These are phyloP conservation scores for Cryptomyrus ogoouensis DNA, from an alignment of 2,113 vertebrate genomes.

Conservation along the genomic window DNA sequence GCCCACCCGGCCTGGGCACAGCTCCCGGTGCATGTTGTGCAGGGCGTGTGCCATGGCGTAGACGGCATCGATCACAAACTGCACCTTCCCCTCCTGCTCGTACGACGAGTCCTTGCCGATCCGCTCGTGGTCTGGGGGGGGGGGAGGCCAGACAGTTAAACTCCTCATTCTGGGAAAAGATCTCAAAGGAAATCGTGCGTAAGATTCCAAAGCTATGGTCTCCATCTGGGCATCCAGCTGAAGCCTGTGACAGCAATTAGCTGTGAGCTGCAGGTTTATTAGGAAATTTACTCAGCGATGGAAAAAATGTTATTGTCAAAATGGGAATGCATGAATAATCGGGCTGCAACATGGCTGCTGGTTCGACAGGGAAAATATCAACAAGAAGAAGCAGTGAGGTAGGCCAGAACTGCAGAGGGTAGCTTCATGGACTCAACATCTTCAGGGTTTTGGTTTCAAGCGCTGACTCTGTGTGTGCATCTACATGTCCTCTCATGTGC, in stretches of 20 bases:
- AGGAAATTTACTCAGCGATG: not conserved
- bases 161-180: not conserved
- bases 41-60: constrained; percentile 90
- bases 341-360: not conserved
- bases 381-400: not conserved
- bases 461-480: not conserved
- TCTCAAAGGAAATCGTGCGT: not conserved
- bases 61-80: constrained; percentile 88
- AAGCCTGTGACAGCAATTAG: not conserved
- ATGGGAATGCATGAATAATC: not conserved
- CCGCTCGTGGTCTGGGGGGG: constrained; percentile 74
- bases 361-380: not conserved
- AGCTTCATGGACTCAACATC: not conserved
- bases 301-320: not conserved
- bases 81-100: constrained; percentile 92
- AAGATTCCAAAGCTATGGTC: not conserved
- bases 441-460: not conserved
- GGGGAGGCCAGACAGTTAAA: fast-evolving
- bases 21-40: constrained; percentile 85
- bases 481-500: not conserved
- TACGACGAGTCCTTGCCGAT: constrained; percentile 87
- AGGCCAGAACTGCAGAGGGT: not conserved
- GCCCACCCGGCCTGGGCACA: constrained; percentile 82
- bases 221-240: not conserved
- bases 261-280: not conserved